These are phyloP conservation scores for Pelecanoides urinatrix DNA, from an alignment of 2,113 vertebrate genomes.

Conservation along the genomic window DNA sequence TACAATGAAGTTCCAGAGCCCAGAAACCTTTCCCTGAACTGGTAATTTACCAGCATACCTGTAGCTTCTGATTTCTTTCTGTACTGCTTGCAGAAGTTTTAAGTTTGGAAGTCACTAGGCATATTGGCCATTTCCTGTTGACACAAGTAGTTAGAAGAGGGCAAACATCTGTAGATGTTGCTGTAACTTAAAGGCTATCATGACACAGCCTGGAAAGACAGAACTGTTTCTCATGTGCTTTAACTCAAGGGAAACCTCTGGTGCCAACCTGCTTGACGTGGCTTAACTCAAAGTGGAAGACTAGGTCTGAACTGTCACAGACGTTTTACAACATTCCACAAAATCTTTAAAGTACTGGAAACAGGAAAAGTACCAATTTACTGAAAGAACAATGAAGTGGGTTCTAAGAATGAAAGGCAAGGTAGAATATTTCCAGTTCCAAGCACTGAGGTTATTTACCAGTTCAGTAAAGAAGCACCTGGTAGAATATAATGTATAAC, in stretches of 20 bases:
- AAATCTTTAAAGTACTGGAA: background rate
- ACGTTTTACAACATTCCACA: background rate
- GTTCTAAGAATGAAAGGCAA: background rate
- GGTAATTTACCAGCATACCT: background rate
- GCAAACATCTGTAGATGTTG: conserved; percentile 23
- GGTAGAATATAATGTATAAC: background rate
- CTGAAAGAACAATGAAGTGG: background rate
- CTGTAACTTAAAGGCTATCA: background rate
- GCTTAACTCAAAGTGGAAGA: background rate
- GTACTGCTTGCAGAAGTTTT: background rate
- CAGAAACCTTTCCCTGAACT: background rate
- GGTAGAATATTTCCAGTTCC: background rate
- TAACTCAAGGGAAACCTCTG: background rate
- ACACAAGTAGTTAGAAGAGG: background rate
- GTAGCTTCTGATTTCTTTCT: background rate
- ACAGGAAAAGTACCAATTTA: background rate
- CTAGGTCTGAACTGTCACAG: background rate
- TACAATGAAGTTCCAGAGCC: background rate
- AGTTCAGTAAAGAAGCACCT: background rate
- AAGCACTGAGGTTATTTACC: background rate
- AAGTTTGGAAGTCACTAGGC: background rate
- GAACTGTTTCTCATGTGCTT: background rate
- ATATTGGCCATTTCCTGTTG: background rate
- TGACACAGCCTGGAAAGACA: background rate
- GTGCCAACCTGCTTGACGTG: background rate